Base-by-base conservation (phyloP, 2,797 vertebrate genomes). In the Rhincodon typus region DNA sequence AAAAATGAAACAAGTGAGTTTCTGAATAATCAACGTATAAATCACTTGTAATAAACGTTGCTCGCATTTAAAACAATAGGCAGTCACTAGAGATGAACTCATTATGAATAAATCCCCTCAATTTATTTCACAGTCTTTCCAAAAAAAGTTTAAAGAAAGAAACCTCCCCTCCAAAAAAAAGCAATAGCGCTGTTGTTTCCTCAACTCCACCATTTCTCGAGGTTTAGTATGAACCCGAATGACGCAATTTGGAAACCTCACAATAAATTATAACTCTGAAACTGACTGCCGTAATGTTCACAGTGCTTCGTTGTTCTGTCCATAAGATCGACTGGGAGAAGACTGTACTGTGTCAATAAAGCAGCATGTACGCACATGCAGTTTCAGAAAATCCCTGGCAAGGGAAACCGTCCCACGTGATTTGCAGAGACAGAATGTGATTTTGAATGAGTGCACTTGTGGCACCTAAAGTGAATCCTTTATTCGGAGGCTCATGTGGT, bases 401-500 rank as follows among this genome's bases (percentile, higher is more conserved):
- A 93, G 46, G 69, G 69, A 72, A 74, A 17, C 69, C 70, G 42
- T 46, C 69, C 67, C 94, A 94, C 67, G 94, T 95, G 94, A 95
- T n/a, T 66, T 57, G 30, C 30, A 74, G 94, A 77, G 21, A 19
- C 70, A 95, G 94, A 53, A 34, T 95, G 90, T 69, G n/a, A 69
- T 27, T 93, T 77, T 95, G 94, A 95, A 74, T 95, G 69, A 95
- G 50, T 95, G 94, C 17, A 50, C 23, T 77, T 77, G 69, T 53
- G 93, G 46, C 94, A 95, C 70, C 94, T 77, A 19, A 95, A 74
- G 70, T 74, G 69, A 77, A 95, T 95, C 46, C 30, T 95, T 77
- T 50, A 95, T 95, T 74, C 94, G 6, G 94, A 46, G 94, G 25
- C 38, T 46, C 94, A 74, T 77, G 70, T 74, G 42, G 67, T 72